These are phyloP conservation scores for Psittacara wagleri DNA, from an alignment of 2,113 vertebrate genomes.

Conservation along the genomic window DNA sequence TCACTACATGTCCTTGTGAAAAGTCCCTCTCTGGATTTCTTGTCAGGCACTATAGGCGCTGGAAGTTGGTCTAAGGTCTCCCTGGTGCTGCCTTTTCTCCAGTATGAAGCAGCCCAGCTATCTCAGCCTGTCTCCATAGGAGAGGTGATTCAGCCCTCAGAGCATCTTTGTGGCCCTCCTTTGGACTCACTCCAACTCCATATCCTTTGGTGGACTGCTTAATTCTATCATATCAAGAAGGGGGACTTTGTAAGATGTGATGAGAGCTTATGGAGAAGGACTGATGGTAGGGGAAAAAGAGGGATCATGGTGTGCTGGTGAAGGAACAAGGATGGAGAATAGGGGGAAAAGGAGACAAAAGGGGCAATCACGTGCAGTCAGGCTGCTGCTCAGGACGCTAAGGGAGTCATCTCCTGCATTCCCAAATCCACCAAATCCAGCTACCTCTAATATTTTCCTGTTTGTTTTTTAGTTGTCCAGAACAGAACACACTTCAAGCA, in stretches of 20 bases:
- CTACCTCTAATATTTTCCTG: not conserved
- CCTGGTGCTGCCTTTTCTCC: not conserved
- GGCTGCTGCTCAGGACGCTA: not conserved
- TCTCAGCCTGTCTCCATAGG: not conserved
- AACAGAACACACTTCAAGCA: not conserved
- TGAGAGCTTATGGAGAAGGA: not conserved
- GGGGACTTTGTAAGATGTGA: not conserved
- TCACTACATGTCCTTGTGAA: not conserved
- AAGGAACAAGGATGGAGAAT: not conserved
- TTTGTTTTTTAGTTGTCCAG: not conserved
- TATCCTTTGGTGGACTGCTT: not conserved
- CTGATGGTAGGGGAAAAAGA: not conserved
- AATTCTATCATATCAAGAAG: too few relatives aligned
- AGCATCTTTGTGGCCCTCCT: not conserved
- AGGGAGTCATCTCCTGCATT: rapidly evolving
- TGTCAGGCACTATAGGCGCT: not conserved
- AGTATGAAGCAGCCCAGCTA: not conserved
- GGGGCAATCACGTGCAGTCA: rapidly evolving
- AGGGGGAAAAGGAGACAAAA: not conserved
- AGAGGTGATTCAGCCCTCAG: not conserved
- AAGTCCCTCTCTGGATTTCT: not conserved
- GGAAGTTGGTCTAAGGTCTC: not conserved
- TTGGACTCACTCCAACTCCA: not conserved
- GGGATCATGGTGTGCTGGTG: not conserved
- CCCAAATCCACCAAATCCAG: not conserved